A percentile compares a stretch with the other conserved stretches of the same genome.
Conservation (phyloP, 2,888 invertebrate genomes). For the Drosophila fulvimacula region DNA sequence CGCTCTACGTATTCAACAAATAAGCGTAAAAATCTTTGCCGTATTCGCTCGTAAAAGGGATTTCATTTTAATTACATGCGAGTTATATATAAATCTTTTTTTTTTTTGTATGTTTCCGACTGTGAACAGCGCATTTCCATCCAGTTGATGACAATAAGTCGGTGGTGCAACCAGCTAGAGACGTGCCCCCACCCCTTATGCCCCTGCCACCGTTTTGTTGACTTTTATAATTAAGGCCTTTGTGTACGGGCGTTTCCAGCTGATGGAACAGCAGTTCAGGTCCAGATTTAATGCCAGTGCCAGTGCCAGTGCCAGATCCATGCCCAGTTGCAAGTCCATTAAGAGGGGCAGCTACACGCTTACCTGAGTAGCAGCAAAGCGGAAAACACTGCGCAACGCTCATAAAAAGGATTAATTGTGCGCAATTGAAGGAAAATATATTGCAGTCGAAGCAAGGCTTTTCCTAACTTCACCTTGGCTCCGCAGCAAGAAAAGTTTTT, state of each 20-base stretch:
- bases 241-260: slow-evolving; percentile 75
- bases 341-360: slow-evolving; percentile 13
- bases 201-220: slow-evolving; percentile 57
- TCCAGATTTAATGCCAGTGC: neutral
- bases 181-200: neutral
- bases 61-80: slow-evolving; percentile 77
- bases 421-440: slow-evolving; percentile 83
- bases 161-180: slow-evolving; percentile 20
- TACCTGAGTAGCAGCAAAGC: slow-evolving; percentile 24
- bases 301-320: neutral
- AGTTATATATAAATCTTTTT: slow-evolving; percentile 37
- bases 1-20: slow-evolving; percentile 48
- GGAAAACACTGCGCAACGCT: slow-evolving; percentile 22
- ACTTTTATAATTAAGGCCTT: slow-evolving; percentile 82
- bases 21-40: slow-evolving; percentile 72
- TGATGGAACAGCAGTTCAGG: slow-evolving; percentile 55
- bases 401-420: slow-evolving; percentile 83
- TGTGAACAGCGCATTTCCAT: slow-evolving; percentile 48
- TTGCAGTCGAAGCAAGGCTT: slow-evolving; percentile 41
- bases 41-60: slow-evolving; percentile 68
- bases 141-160: slow-evolving; percentile 67
- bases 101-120: slow-evolving; percentile 15
- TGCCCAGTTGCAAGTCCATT: slow-evolving; percentile 4
- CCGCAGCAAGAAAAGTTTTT: slow-evolving; percentile 46
- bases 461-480: slow-evolving; percentile 34